Evolutionary conservation across 2,797 vertebrate genomes (phyloP).

Genomic region (Todus mexicanus): DNA sequence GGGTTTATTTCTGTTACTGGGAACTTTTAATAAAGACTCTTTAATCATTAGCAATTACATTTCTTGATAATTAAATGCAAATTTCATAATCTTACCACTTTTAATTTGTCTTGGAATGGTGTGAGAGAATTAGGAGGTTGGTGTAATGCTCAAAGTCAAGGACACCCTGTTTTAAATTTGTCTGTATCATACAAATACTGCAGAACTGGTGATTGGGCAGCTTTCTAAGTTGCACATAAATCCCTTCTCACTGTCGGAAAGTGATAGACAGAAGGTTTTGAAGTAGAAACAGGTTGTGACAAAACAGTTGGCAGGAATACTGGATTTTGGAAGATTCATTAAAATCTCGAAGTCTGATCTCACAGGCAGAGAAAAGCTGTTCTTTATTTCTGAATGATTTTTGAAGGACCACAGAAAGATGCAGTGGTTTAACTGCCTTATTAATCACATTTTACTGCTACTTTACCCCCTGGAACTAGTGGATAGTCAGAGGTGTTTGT

Average conservation of each 20-base stretch:
- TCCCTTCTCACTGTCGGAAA: slow-evolving; percentile 12
- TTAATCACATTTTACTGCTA: slow-evolving; percentile 36
- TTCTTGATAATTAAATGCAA: slow-evolving; percentile 66
- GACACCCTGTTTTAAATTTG: slow-evolving; percentile 42
- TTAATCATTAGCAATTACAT: slow-evolving; percentile 54
- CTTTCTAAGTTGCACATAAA: slow-evolving; percentile 56
- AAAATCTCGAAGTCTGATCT: slow-evolving; percentile 31
- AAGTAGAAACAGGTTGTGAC: slow-evolving; percentile 40
- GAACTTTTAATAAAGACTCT: slow-evolving; percentile 45
- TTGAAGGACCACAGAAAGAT: slow-evolving; percentile 33
- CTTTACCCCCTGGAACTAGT: neutral
- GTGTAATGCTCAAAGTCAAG: slow-evolving; percentile 28
- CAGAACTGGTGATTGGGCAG: slow-evolving; percentile 28
- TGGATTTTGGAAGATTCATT: slow-evolving; percentile 5
- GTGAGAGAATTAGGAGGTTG: slow-evolving; percentile 36
- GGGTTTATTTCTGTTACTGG: slow-evolving; percentile 9
- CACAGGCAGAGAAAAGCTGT: neutral
- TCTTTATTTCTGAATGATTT: slow-evolving; percentile 40
- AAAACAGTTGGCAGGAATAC: slow-evolving; percentile 6
- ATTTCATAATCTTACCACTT: slow-evolving; percentile 58
- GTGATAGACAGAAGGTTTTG: slow-evolving; percentile 52
- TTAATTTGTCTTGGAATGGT: slow-evolving; percentile 49
- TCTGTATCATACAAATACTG: slow-evolving; percentile 45
- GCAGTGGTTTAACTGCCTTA: slow-evolving; percentile 18
- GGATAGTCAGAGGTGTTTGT: neutral